Percentiles rank a stretch among this genome's conserved stretches.
Evolutionary conservation across 2,797 vertebrate genomes (phyloP).

Genomic region (Melanotaenia boesemani): DNA sequence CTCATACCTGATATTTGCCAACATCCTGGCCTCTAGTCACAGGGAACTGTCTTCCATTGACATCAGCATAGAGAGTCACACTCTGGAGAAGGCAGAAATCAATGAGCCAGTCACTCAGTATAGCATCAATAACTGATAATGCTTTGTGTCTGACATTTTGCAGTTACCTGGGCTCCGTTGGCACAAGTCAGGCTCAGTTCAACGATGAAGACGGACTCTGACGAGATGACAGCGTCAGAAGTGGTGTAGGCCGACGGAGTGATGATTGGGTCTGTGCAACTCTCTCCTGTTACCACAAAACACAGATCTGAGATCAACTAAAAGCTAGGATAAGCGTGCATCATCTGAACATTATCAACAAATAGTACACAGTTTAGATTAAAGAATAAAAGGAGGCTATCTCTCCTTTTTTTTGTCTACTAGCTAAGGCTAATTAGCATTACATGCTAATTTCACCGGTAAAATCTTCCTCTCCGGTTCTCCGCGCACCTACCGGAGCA

Average conservation of each 20-base stretch:
- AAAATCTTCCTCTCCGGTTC: background rate
- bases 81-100: slow-evolving; percentile 77
- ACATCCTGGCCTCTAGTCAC: slow-evolving; percentile 94
- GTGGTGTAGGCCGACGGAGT: slow-evolving; percentile 94
- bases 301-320: background rate
- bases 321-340: background rate
- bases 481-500: slow-evolving; percentile 73
- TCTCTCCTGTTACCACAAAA: slow-evolving; percentile 82
- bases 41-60: slow-evolving; percentile 93
- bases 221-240: slow-evolving; percentile 92
- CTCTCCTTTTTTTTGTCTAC: background rate
- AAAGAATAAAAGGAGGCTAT: background rate
- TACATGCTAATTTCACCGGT: slow-evolving; percentile 5
- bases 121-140: background rate
- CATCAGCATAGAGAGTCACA: slow-evolving; percentile 91
- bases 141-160: background rate
- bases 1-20: slow-evolving; percentile 90
- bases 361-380: background rate
- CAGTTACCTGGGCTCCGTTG: slow-evolving; percentile 91
- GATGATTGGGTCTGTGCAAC: slow-evolving; percentile 90
- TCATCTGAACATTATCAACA: background rate
- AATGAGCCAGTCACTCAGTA: background rate
- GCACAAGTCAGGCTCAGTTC: slow-evolving; percentile 91
- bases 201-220: slow-evolving; percentile 94
- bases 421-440: slow-evolving; percentile 46